A percentile compares a stretch with the other conserved stretches of the same genome.
phyloP scores from a whole-genome alignment of 2,113 vertebrate species.

The Phalacrocorax carbo region DNA sequence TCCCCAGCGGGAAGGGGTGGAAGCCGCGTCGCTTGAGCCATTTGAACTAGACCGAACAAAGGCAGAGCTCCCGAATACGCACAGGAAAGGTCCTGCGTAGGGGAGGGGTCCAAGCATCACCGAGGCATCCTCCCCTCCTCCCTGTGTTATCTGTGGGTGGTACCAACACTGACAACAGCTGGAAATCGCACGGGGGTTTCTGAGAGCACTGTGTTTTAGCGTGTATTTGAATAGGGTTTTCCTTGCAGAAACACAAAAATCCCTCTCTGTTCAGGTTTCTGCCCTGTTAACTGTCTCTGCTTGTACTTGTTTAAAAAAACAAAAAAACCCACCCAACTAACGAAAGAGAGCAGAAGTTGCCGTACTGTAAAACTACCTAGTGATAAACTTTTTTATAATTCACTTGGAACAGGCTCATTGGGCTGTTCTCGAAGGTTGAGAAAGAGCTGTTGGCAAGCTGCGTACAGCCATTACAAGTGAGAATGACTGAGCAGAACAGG shows the following conservation, averaged over 20 bases:
- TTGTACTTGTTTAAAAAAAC: background rate
- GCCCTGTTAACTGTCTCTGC: background rate
- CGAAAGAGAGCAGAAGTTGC: background rate
- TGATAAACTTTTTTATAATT: conserved; percentile 34
- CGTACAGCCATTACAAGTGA: conserved; percentile 2
- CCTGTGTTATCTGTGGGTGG: background rate
- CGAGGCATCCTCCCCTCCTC: background rate
- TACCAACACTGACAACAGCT: background rate
- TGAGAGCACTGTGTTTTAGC: background rate
- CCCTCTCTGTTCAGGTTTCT: background rate
- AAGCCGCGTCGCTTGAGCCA: accelerated
- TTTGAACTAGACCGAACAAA: background rate
- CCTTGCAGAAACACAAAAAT: background rate
- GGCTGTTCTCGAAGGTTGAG: background rate
- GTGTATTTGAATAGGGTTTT: conserved; percentile 34
- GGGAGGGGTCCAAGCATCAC: background rate
- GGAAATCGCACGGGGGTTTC: background rate
- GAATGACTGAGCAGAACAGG: conserved; percentile 47
- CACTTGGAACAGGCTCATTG: background rate
- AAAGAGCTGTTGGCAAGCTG: conserved; percentile 47
- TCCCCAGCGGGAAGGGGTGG: background rate
- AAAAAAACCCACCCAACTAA: background rate
- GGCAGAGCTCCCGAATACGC: background rate
- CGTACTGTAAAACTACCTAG: conserved; percentile 16
- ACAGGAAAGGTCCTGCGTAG: accelerated